Evolutionary conservation across 2,888 invertebrate genomes (phyloP).

Genomic region (Acrocyrtus sp.): DNA sequence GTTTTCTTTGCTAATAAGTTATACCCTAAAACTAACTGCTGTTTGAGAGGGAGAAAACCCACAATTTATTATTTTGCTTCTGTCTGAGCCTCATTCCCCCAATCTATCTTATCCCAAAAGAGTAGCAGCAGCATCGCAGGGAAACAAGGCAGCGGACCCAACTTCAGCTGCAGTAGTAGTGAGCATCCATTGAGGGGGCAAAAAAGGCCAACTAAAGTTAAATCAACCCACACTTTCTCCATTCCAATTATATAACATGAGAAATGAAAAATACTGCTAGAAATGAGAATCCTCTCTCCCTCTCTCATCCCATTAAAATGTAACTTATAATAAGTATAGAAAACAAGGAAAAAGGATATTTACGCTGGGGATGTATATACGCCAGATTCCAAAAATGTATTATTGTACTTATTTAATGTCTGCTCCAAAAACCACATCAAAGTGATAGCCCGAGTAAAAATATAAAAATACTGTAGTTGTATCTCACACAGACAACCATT

Average conservation of each 20-base stretch:
- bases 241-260: conserved; percentile 49
- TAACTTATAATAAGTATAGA: neutral
- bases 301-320: no score
- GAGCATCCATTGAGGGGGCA: conserved; percentile 60
- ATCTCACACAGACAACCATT: conserved; percentile 40
- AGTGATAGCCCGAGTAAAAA: neutral
- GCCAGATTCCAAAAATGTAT: neutral
- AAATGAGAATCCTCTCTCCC: conserved; percentile 38
- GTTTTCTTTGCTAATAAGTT: conserved; percentile 36
- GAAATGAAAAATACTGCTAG: conserved; percentile 16
- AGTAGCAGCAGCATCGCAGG: conserved; percentile 20
- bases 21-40: conserved; percentile 45
- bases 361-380: no score
- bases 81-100: conserved; percentile 53
- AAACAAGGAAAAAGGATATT: no score
- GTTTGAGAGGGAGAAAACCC: conserved; percentile 54
- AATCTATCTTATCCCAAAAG: conserved; percentile 56
- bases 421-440: conserved; percentile 10
- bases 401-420: conserved; percentile 10
- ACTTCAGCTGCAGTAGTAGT: conserved; percentile 21
- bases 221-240: conserved; percentile 51
- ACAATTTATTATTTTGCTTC: conserved; percentile 59
- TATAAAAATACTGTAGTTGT: conserved; percentile 27
- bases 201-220: conserved; percentile 58
- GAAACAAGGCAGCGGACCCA: neutral